Conservation (phyloP, 1,140 invertebrate species). For the Arctopsyche grandis region DNA sequence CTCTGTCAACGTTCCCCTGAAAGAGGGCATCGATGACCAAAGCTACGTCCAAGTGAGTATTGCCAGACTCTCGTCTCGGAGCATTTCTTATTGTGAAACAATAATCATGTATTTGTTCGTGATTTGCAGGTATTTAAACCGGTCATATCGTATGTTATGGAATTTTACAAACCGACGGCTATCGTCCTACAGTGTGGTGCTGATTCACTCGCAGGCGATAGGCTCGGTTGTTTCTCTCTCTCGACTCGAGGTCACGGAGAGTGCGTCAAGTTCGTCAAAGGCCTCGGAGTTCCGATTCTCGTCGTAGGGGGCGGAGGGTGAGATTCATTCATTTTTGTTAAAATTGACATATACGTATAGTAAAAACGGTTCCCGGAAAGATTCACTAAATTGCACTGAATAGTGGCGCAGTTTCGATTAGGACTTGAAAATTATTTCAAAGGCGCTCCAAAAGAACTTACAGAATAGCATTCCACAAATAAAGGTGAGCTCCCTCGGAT, state of each 20-base stretch:
- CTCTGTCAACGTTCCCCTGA: conserved; percentile 96
- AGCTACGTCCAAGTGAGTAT: conserved; percentile 81
- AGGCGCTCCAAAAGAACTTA: too few relatives aligned
- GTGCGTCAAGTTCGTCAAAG: conserved; percentile 97
- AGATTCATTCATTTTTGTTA: conserved; percentile 50
- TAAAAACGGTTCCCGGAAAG: not conserved
- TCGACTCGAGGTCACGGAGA: conserved; percentile 85
- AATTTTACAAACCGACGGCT: conserved; percentile 95
- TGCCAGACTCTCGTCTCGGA: not conserved
- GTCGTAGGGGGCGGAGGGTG: conserved; percentile 94
- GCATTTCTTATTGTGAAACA: too few relatives aligned
- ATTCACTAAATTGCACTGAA: too few relatives aligned
- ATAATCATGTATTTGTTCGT: too few relatives aligned
- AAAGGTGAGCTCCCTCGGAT: too few relatives aligned
- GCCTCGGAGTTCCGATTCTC: conserved; percentile 91
- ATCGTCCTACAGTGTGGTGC: conserved; percentile 99
- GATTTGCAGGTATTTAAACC: conserved; percentile 87
- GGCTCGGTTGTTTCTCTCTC: conserved; percentile 73
- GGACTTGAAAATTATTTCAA: too few relatives aligned
- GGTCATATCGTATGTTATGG: conserved; percentile 93
- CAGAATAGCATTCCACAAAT: too few relatives aligned
- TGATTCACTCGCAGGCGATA: conserved; percentile 95
- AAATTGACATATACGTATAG: too few relatives aligned
- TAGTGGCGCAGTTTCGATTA: too few relatives aligned
- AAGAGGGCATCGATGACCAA: conserved; percentile 96